Evolutionary conservation across 2,797 vertebrate genomes (phyloP), one percentile per base, ranked within the genome.

Genomic region (Dipus sagitta): DNA sequence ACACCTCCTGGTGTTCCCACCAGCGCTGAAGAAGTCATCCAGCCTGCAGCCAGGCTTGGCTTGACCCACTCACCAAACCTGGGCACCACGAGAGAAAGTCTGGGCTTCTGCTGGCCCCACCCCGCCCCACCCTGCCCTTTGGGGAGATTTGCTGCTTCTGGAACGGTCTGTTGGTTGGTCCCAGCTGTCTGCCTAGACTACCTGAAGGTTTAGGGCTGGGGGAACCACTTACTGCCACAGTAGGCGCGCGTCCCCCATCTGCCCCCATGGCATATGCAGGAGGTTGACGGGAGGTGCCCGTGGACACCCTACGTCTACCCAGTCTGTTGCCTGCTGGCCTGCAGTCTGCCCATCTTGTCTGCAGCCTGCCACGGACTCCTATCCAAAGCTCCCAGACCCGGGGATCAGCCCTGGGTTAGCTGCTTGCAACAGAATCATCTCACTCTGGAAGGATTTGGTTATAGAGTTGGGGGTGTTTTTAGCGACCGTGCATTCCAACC

Each of bases 41-140:
- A 60, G 67, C 21, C 68, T 2, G n/a, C 60, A 90, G 62, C 86
- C 82, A 72, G 47, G 71, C 77, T 79, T 24, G 47, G 65, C 64
- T 88, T 87, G 67, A 68, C 78, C 47, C 13, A 72, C 58, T 90
- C 72, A 67, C 62, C 83, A 85, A 85, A 65, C 20, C 17, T 17
- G 26, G 85, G 64, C 72, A 74, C n/a, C 67, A 88, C 80, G 71
- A 78, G 95, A 93, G 64, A 90, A 93, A 83, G 81, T 75, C 28
- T 65, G 67, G 15, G 47, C 47, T 68, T 28, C 28, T 5, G 8
- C 23, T 26, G 21, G 30, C 93, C 72, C 72, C 21, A 70, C 94
- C 87, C 93, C 34, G 30, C 93, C 72, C 72, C 21, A 70, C 94
- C 87, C 93, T 47, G 75, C 42, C 85, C 90, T 95, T 77, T 86